Evolutionary conservation across 1,140 invertebrate species (phyloP), one percentile per base, ranked within the genome.

Genomic region (Apis laboriosa): DNA sequence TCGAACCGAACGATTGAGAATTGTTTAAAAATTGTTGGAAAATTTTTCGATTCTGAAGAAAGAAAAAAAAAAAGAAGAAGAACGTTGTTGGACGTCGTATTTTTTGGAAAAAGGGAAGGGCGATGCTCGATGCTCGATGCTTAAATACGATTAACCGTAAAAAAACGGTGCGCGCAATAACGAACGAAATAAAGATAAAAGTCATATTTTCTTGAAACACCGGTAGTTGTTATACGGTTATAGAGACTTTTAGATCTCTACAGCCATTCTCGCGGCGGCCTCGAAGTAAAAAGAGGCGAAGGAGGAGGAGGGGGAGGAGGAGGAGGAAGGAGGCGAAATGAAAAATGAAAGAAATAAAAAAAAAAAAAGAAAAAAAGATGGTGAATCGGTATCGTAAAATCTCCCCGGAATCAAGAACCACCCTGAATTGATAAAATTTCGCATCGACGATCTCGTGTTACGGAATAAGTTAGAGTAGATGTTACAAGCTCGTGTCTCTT

Each of bases 371-470:
- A 53, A 34, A 28, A 13, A 51, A 55, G 28, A 21, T n/a, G 67
- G 67, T 61, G 67, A 24, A 53, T 24, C 67, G 11, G 77, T 63
- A 55, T 51, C 58, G 60, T 12, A 24, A 73, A 64, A 49, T 49
- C 24, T 80, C 53, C 53, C 53, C 15, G 53, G 49, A 80, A 80
- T 80, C 77, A 56, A 73, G 72, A 80, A 73, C 60, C 43, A 58
- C 60, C 34, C 28, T 55, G 34, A 73, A 80, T 80, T 80, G 77
- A 55, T 80, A 55, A 80, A 78, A 73, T 80, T 78, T 73, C 68
- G 19, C 49, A 55, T 73, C 67, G 21, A 63, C 68, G 28, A 80
- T 34, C 28, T 64, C 19, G 58, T 7, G 19, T 64, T 67, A 64
- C 49, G 49, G n/a, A 19, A 53, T 55, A 70, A 78, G 24, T 24